Conservation (phyloP, 2,888 invertebrate genomes). For the Gari tellinella region DNA sequence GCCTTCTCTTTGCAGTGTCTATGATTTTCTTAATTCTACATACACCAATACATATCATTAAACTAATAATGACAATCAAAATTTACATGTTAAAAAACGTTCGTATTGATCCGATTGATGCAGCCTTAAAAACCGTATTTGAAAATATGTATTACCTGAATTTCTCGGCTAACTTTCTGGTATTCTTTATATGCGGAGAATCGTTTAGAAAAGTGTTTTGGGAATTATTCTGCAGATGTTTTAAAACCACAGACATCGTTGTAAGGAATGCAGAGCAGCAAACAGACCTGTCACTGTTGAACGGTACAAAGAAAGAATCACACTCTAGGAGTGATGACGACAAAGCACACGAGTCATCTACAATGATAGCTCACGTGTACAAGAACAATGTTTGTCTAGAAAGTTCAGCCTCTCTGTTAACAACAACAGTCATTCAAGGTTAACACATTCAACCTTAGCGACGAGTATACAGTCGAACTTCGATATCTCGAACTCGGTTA, state of each 20-base stretch:
- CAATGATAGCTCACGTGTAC: too few species aligned
- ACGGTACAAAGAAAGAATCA: not conserved
- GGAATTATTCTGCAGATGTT: conserved; percentile 41
- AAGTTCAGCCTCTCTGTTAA: too few species aligned
- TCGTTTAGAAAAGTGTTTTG: conserved; percentile 64
- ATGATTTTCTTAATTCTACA: conserved; percentile 59
- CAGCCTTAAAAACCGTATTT: conserved; percentile 44
- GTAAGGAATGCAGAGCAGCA: conserved; percentile 11
- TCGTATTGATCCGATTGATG: conserved; percentile 14
- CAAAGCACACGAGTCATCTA: too few species aligned
- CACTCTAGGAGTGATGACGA: too few species aligned
- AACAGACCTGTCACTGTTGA: conserved; percentile 14
- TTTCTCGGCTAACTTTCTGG: conserved; percentile 65
- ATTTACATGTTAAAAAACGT: conserved; percentile 12
- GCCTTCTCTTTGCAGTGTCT: conserved; percentile 58
- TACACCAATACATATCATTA: conserved; percentile 63
- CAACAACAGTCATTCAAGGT: too few species aligned
- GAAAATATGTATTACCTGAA: conserved; percentile 69
- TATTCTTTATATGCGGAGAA: conserved; percentile 64
- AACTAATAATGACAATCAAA: conserved; percentile 35
- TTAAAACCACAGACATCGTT: not conserved
- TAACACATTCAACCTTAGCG: too few species aligned
- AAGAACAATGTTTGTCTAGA: too few species aligned
- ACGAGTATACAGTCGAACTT: too few species aligned
- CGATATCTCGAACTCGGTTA: too few species aligned